Base-by-base conservation (phyloP, 2,797 vertebrate species). In the Rhadinocentrus ornatus region DNA sequence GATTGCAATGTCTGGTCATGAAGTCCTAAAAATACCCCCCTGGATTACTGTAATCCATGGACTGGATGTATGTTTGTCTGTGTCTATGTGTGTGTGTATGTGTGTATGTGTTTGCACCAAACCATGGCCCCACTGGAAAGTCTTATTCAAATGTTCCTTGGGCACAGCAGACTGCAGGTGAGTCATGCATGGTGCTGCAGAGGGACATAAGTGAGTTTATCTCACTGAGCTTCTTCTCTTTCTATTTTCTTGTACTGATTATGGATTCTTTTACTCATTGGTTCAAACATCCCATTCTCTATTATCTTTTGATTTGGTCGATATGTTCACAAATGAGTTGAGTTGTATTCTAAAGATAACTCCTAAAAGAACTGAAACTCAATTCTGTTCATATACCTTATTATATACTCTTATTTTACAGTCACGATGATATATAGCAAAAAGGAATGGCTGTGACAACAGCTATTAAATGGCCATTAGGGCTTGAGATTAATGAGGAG, bases 31-130 rank as follows among this genome's bases (percentile, higher is more conserved):
- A 92, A 92, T 91, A 91, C 50, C 69, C 39, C 22, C 41, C 73
- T 71, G 85, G 91, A 93, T 92, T 91, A 93, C 75, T 77, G 82
- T 93, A 93, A 93, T 92, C 89, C 88, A 76, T 69, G 58, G 53
- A 75, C 69, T 48, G 13, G 22, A 10, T 54, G 15, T 39, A 66
- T 56, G 67, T 46, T 54, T 73, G 32, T 67, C 63, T 57, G 62
- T 59, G 39, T 57, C 56, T 74, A 63, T 68, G 46, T 63, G 59
- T 48, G 16, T 34, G 68, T 57, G 68, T 31, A 44, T 73, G 34
- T 68, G 67, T 58, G 64, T 61, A 66, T 67, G 69, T 53, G 59
- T 62, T 63, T 61, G 53, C 34, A 50, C 44, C 41, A 18, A 8
- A 16, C 15, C 53, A 54, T 50, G 44, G 48, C 48, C n/a, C n/a